Evolutionary conservation across 2,888 invertebrate species (phyloP).

Genomic region (Teinopalpus imperialis): DNA sequence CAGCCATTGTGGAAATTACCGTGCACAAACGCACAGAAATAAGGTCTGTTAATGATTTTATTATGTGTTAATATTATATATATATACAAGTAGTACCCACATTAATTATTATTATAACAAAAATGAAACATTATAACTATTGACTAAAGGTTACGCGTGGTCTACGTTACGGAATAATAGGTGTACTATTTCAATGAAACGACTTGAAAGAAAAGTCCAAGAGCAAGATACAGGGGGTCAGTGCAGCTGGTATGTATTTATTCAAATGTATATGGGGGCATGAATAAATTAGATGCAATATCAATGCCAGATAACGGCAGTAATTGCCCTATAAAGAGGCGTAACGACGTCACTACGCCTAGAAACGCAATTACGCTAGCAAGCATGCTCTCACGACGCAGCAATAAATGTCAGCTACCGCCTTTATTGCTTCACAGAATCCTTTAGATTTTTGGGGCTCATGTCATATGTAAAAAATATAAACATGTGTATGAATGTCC

Average conservation of each 20-base stretch:
- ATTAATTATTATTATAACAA: conserved; percentile 22
- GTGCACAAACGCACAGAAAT: too few species aligned
- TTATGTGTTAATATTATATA: too few species aligned
- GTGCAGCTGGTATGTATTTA: conserved; percentile 62
- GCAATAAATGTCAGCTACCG: conserved; percentile 59
- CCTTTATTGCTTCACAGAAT: conserved; percentile 58
- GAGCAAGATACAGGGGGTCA: conserved; percentile 49
- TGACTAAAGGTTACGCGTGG: too few species aligned
- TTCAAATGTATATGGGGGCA: conserved; percentile 59
- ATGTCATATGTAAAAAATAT: conserved; percentile 26
- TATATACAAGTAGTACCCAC: too few species aligned
- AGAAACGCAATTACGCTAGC: conserved; percentile 70
- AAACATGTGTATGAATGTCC: too few species aligned
- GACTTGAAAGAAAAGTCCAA: conserved; percentile 43
- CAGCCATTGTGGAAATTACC: too few species aligned
- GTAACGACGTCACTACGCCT: conserved; percentile 73
- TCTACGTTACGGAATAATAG: conserved; percentile 41
- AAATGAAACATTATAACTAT: too few species aligned
- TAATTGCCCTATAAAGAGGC: conserved; percentile 78
- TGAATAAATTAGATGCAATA: conserved; percentile 78
- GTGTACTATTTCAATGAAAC: conserved; percentile 49
- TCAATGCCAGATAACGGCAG: conserved; percentile 78
- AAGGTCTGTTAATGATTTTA: too few species aligned
- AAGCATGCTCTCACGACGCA: conserved; percentile 65
- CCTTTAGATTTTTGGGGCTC: conserved; percentile 53